Percentiles rank a stretch among this genome's conserved stretches.
These are phyloP conservation scores for Anthopleura sola DNA, from an alignment of 64 coral and sea anemone genomes.

Conservation along the genomic window DNA sequence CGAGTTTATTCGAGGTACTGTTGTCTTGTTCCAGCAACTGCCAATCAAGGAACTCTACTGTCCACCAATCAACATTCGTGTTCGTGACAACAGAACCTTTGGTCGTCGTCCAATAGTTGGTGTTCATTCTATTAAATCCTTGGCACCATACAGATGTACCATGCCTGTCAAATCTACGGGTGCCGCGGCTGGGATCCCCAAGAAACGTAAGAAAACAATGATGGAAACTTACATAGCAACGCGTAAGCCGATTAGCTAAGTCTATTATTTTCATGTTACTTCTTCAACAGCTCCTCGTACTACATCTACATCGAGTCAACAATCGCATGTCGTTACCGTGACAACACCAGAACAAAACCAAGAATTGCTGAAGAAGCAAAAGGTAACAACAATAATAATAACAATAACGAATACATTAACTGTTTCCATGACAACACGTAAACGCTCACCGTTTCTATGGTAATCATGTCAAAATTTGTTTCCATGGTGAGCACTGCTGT, in stretches of 20 bases:
- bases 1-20: neutral
- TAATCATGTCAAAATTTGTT: neutral
- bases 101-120: slow-evolving; percentile 81
- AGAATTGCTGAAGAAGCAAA: neutral
- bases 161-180: slow-evolving; percentile 22
- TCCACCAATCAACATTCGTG: slow-evolving; percentile 89
- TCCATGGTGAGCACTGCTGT: neutral
- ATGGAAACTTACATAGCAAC: too few relatives aligned
- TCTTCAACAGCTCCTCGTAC: neutral
- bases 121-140: slow-evolving; percentile 71
- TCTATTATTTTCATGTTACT: neutral
- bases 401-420: neutral
- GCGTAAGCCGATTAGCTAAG: too few relatives aligned
- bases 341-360: neutral
- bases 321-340: slow-evolving; percentile 8
- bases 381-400: slow-evolving; percentile 1
- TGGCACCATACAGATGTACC: slow-evolving; percentile 52
- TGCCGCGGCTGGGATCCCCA: neutral
- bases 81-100: slow-evolving; percentile 80
- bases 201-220: slow-evolving; percentile 12
- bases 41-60: slow-evolving; percentile 77
- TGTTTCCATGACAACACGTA: neutral
- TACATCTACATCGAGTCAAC: neutral
- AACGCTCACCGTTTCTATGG: neutral
- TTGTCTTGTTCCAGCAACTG: slow-evolving; percentile 52